Evolutionary conservation across 2,888 invertebrate genomes (phyloP).

Genomic region (Dorcus parallelipipedus): DNA sequence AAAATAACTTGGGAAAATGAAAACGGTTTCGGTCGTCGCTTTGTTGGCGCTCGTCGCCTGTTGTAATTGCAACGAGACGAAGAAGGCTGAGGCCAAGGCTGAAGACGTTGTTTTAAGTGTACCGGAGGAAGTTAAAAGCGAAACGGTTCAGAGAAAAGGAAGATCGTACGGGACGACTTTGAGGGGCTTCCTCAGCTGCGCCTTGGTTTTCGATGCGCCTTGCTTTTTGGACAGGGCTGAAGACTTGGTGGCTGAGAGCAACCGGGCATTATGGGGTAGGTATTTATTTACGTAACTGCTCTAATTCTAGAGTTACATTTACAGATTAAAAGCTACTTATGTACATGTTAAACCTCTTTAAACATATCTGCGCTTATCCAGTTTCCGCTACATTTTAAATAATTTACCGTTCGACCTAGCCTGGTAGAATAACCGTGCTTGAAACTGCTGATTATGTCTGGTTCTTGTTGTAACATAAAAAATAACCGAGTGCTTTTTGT

Average conservation of each 20-base stretch:
- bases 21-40: slow-evolving; percentile 2
- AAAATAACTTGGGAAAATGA: slow-evolving; percentile 5
- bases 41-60: slow-evolving; percentile 3
- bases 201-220: slow-evolving; percentile 17
- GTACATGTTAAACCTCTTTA: too few relatives aligned
- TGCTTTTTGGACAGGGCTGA: slow-evolving; percentile 26
- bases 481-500: too few relatives aligned
- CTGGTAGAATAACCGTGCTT: too few relatives aligned
- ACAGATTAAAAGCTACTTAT: too few relatives aligned
- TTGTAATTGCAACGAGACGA: neutral
- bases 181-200: slow-evolving; percentile 11
- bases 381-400: too few relatives aligned
- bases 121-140: neutral
- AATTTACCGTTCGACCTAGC: too few relatives aligned
- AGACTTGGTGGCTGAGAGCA: slow-evolving; percentile 16
- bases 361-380: too few relatives aligned
- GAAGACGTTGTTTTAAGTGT: slow-evolving; percentile 11
- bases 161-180: slow-evolving; percentile 1
- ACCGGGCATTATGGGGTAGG: slow-evolving; percentile 15
- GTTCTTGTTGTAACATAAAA: too few relatives aligned
- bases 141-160: neutral
- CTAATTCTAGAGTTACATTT: too few relatives aligned
- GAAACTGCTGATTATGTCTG: too few relatives aligned
- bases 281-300: neutral
- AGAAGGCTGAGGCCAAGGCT: neutral